Evolutionary conservation across 2,113 vertebrate genomes (phyloP), one percentile per base, ranked within the genome.

Genomic region (Lampris megalopsis): DNA sequence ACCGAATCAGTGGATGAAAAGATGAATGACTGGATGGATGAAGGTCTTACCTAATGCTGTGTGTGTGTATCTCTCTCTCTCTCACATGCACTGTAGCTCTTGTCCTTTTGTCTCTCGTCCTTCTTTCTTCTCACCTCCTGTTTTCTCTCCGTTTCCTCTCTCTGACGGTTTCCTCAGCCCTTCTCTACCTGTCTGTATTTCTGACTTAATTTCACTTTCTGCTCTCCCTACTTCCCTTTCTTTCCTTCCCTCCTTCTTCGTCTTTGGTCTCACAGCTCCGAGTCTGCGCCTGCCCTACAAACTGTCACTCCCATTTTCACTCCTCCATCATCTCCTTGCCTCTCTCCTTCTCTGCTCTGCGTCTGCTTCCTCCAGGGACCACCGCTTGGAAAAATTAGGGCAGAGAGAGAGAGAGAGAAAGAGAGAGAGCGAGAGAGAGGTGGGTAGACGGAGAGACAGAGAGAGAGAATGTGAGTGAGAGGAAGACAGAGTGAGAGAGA

Each of bases 251-350:
- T 36, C 37, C 74, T 43, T 13, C 73, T 67, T 49, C 6, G 24
- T 53, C 61, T 61, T 77, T 82, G 38, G 4, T 63, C 10, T 48
- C 49, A 11, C 72, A 63, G 63, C 35, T 68, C 72, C 52, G 5
- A 69, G 66, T 49, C 70, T 82, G 75, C 0, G 67, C 66, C 77
- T 89, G 87, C 69, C 84, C 86, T 86, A 87, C 73, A 81, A 79
- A 79, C 60, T 75, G 79, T 81, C 86, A 87, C 73, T 88, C 81
- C 76, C 71, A 69, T 79, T 82, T 90, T 84, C 75, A 67, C 72
- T 82, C 85, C 67, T 82, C 68, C 80, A 85, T 82, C 82, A 64
- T 87, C 43, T 24, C 48, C 37, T 65, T 52, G 78, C 71, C 69
- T 60, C 79, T 52, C 67, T 59, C 65, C 78, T 59, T 80, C 58